Evolutionary conservation across 2,888 invertebrate genomes (phyloP).

Genomic region (Reticulitermes lucifugus): DNA sequence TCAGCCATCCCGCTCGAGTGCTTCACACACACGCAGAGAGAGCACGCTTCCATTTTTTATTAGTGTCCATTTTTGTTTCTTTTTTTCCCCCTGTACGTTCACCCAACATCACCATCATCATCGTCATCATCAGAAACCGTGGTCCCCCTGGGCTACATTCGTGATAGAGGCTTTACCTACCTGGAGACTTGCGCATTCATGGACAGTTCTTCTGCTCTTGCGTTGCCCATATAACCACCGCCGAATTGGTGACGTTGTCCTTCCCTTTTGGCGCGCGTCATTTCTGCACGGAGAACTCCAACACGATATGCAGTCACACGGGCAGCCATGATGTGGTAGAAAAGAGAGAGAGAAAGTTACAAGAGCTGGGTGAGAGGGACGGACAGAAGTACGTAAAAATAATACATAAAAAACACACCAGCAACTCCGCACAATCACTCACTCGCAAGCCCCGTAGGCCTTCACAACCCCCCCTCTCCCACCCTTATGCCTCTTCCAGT

Average conservation of each 20-base stretch:
- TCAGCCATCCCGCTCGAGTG: constrained; percentile 4
- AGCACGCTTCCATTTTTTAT: constrained; percentile 13
- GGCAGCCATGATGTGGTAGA: constrained; percentile 26
- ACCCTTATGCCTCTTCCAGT: background rate
- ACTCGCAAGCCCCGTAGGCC: constrained; percentile 18
- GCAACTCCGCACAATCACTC: constrained; percentile 19
- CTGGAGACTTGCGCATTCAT: constrained; percentile 52
- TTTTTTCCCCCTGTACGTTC: background rate
- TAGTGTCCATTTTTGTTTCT: constrained; percentile 27
- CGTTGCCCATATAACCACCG: constrained; percentile 21
- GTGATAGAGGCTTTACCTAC: constrained; percentile 32
- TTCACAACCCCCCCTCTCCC: background rate
- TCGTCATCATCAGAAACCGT: constrained; percentile 12
- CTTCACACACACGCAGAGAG: background rate
- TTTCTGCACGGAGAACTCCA: background rate
- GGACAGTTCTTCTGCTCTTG: constrained; percentile 49
- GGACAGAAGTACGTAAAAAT: constrained; percentile 15
- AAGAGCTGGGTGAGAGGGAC: constrained; percentile 6
- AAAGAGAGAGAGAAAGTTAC: constrained; percentile 27
- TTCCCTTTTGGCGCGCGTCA: constrained; percentile 20
- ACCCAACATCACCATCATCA: constrained; percentile 10
- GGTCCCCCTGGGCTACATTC: constrained; percentile 13
- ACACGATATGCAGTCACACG: constrained; percentile 17
- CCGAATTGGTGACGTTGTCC: constrained; percentile 21
- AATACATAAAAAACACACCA: constrained; percentile 25